A percentile compares a stretch with the other conserved stretches of the same genome.
phyloP scores from a whole-genome alignment of 2,113 vertebrate species.

The Ochotona princeps region DNA sequence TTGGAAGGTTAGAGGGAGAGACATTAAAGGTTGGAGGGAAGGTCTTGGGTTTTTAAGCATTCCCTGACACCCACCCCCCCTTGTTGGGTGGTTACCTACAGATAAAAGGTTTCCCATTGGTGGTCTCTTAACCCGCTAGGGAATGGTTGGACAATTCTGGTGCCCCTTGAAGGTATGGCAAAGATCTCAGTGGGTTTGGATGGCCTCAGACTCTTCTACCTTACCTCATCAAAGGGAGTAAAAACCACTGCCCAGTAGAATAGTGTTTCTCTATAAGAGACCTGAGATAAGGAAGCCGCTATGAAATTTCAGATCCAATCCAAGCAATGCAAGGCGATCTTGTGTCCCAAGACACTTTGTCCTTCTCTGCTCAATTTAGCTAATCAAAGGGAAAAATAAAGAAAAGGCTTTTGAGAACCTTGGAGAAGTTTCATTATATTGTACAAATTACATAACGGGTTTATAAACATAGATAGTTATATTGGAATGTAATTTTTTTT shows the following conservation, averaged over 20 bases:
- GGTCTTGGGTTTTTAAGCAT: too few species aligned
- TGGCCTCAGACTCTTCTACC: neutral
- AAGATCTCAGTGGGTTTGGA: too few species aligned
- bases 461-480: conserved; percentile 49
- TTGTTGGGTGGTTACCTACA: too few species aligned
- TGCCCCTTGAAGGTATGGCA: too few species aligned
- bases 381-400: conserved; percentile 49
- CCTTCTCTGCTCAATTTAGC: neutral
- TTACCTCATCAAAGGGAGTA: neutral
- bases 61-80: too few species aligned
- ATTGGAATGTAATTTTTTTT: neutral
- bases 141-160: too few species aligned
- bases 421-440: conserved; percentile 76
- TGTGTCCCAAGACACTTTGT: neutral
- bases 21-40: too few species aligned
- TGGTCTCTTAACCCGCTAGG: too few species aligned
- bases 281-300: neutral
- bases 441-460: conserved; percentile 48
- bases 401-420: conserved; percentile 55
- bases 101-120: too few species aligned
- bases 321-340: neutral
- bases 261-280: neutral
- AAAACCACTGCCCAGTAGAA: neutral
- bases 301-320: neutral
- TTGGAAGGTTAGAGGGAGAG: too few species aligned